These are phyloP conservation scores for Drosophila sp. DNA, from an alignment of 1,140 invertebrate genomes.

Conservation along the genomic window DNA sequence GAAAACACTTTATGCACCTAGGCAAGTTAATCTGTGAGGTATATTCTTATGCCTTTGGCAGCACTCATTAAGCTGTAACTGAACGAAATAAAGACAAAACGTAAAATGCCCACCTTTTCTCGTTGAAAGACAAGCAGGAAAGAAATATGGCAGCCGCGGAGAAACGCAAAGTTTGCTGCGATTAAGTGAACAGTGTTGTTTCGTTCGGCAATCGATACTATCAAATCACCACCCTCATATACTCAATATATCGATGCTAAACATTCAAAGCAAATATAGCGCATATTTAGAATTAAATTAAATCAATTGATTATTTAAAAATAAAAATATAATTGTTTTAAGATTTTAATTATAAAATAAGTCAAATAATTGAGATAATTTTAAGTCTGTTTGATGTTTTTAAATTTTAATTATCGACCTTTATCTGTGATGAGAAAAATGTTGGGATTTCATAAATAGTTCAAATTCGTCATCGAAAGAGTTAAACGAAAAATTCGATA, in stretches of 20 bases:
- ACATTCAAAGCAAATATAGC: conserved; percentile 4
- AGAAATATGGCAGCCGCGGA: conserved; percentile 73
- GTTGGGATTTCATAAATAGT: too few relatives aligned
- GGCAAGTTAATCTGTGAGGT: conserved; percentile 3
- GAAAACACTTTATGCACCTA: conserved; percentile 31
- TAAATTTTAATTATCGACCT: too few relatives aligned
- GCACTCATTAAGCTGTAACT: conserved; percentile 56
- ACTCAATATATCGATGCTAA: conserved; percentile 25
- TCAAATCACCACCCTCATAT: not conserved
- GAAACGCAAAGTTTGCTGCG: conserved; percentile 67
- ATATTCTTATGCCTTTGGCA: conserved; percentile 19
- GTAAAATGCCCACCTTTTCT: conserved; percentile 76
- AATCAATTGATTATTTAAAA: too few relatives aligned
- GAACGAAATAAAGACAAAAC: conserved; percentile 66
- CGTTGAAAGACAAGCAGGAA: conserved; percentile 81
- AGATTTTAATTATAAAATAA: too few relatives aligned
- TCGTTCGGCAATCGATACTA: conserved; percentile 1
- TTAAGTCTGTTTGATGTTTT: too few relatives aligned
- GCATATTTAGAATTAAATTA: too few relatives aligned
- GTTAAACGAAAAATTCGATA: too few relatives aligned
- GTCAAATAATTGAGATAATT: too few relatives aligned
- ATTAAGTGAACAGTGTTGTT: conserved; percentile 57
- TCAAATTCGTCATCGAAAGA: too few relatives aligned
- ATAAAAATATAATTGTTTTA: too few relatives aligned
- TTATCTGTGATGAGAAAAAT: too few relatives aligned